phyloP scores from a whole-genome alignment of 2,797 vertebrate species.

The Sebastolobus alascanus region DNA sequence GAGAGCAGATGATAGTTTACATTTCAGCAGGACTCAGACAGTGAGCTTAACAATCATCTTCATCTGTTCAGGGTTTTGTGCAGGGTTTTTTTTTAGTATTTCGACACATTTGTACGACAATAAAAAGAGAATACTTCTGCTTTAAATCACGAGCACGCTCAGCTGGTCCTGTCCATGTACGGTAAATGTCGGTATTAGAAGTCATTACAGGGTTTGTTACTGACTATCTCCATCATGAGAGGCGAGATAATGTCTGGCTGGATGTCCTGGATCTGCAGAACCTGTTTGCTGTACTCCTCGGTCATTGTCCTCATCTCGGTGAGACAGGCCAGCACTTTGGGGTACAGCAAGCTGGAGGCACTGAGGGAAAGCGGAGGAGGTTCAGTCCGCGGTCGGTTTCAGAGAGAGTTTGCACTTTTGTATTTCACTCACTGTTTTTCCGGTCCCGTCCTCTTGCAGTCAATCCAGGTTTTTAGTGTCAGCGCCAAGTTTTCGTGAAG shows the following conservation, averaged over 20 bases:
- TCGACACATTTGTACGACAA: neutral
- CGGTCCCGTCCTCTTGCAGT: conserved; percentile 69
- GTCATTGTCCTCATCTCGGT: conserved; percentile 87
- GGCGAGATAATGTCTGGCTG: conserved; percentile 84
- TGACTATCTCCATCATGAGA: conserved; percentile 86
- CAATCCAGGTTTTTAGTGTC: conserved; percentile 76
- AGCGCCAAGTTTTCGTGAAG: conserved; percentile 78
- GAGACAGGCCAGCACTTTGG: conserved; percentile 87
- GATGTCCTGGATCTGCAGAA: conserved; percentile 87
- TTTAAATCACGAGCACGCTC: neutral
- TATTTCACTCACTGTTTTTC: conserved; percentile 74
- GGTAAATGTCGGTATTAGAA: conserved; percentile 1
- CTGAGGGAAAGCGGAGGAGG: conserved; percentile 12
- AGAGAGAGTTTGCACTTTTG: neutral
- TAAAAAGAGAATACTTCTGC: neutral
- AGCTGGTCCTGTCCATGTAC: neutral
- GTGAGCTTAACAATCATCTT: neutral
- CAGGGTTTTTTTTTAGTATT: neutral
- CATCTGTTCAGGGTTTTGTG: neutral
- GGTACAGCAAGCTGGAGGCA: conserved; percentile 83
- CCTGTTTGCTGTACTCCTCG: conserved; percentile 84
- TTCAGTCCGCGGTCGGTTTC: neutral
- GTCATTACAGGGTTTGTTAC: conserved; percentile 56
- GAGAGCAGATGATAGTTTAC: neutral
- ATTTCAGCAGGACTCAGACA: neutral